Base-by-base conservation (phyloP, 2,888 invertebrate genomes). In the Drosophila melanosoma region DNA sequence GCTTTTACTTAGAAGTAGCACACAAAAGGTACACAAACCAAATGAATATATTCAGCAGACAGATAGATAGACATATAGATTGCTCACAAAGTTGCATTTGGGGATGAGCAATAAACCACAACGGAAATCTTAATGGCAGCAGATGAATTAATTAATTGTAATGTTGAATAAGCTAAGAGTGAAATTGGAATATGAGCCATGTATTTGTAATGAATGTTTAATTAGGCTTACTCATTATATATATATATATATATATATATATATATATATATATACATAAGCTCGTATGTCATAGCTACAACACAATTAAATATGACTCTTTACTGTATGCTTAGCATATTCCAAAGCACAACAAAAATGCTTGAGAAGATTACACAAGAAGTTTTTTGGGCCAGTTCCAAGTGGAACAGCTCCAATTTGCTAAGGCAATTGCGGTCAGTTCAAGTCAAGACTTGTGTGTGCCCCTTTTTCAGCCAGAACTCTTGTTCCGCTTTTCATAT, bases 381-480 rank as follows among this genome's bases (percentile, higher is more conserved):
- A 26, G 36, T 42, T 79, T 76, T n/a, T 74, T 74, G 61, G 61
- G 60, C 62, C 65, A 59, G 51, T 66, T 77, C 69, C 69, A 78
- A 77, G 51, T 77, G 70, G 70, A 58, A 8, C 45, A 65, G 61
- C 59, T 52, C 17, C 70, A 69, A 48, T 68, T 57, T 40, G 38
- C 51, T 56, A 11, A 56, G 40, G 61, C 58, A 77, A 77, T 66
- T 77, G 79, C 77, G 77, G 77, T 74, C 79, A 79, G 61, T 52
- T 64, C 15, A 40, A 32, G 70, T 36, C 17, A 40, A 32, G 70
- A 29, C 53, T 29, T n/a, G 26, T 48, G 11, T 7, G 53, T n/a
- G n/a, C n/a, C 54, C 59, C 42, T 11, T 29, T 29, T 38, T 48
- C 20, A 26, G 17, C 20, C 45, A 45, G 45, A 45, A 45, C 42